A percentile compares a stretch with the other conserved stretches of the same genome.
Conservation (phyloP, 2,113 vertebrate genomes). For the Gambusia affinis region DNA sequence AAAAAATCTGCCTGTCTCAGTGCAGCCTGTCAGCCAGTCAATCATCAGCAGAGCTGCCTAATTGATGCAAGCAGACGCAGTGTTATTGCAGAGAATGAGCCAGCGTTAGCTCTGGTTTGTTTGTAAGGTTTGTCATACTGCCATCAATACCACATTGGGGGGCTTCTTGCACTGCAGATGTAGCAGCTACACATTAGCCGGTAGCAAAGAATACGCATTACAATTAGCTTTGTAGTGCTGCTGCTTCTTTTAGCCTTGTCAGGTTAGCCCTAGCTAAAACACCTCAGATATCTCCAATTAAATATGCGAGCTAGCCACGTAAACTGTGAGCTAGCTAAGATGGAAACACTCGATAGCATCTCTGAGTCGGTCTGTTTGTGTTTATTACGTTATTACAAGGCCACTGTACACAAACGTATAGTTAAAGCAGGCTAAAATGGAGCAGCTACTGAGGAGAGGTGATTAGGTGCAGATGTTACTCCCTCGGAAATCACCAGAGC, state of each 20-base stretch:
- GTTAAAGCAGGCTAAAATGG: slow-evolving; percentile 45
- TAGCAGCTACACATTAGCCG: slow-evolving; percentile 41
- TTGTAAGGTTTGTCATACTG: neutral
- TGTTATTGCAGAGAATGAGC: slow-evolving; percentile 12
- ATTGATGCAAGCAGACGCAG: slow-evolving; percentile 25
- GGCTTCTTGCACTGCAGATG: slow-evolving; percentile 4
- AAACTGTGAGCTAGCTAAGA: slow-evolving; percentile 45
- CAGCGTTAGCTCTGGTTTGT: slow-evolving; percentile 6
- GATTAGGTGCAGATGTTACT: slow-evolving; percentile 77
- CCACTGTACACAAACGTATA: neutral
- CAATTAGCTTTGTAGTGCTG: slow-evolving; percentile 57
- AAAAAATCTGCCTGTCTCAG: slow-evolving; percentile 2
- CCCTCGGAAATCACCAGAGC: slow-evolving; percentile 39
- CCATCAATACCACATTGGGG: slow-evolving; percentile 23
- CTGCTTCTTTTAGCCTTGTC: slow-evolving; percentile 31
- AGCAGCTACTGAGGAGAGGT: slow-evolving; percentile 61
- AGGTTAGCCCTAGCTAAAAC: slow-evolving; percentile 53
- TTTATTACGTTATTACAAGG: slow-evolving; percentile 17
- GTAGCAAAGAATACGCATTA: slow-evolving; percentile 52
- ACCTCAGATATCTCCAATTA: slow-evolving; percentile 38
- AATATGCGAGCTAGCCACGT: slow-evolving; percentile 43
- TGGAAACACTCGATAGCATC: slow-evolving; percentile 48
- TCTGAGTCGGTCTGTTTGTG: slow-evolving; percentile 30
- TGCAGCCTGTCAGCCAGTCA: slow-evolving; percentile 51
- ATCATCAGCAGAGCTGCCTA: slow-evolving; percentile 35